Percentiles rank a stretch among this genome's conserved stretches.
These are phyloP conservation scores for Teleogryllus occipitalis DNA, from an alignment of 1,140 invertebrate species.

Conservation along the genomic window DNA sequence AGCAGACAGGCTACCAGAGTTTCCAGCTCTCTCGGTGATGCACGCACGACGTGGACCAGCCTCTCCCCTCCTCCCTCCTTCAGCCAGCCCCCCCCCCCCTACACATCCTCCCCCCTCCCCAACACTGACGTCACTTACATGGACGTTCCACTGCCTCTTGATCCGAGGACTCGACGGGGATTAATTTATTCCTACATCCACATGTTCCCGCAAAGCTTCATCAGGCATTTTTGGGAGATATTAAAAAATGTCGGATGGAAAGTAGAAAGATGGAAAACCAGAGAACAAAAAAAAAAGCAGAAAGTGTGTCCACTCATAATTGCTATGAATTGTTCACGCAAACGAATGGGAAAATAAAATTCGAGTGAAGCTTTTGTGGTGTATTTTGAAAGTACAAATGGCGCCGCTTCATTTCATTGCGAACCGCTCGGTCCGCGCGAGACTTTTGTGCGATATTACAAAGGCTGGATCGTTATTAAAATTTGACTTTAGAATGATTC, in stretches of 20 bases:
- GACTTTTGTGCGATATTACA: background rate
- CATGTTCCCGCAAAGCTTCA: background rate
- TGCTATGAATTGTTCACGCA: constrained; percentile 4
- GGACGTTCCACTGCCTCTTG: background rate
- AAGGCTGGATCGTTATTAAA: background rate
- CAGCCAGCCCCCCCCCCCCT: background rate
- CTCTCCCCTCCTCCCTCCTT: background rate
- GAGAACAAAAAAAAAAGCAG: background rate
- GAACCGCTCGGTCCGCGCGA: background rate
- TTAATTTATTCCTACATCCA: constrained; percentile 5
- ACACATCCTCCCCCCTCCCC: background rate
- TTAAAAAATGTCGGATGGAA: background rate
- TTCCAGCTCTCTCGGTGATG: too few species aligned
- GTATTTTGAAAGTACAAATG: background rate
- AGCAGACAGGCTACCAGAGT: too few species aligned
- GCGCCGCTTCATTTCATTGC: background rate
- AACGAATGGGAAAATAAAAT: background rate
- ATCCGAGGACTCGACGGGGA: background rate
- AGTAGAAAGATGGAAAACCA: background rate
- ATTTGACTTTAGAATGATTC: background rate
- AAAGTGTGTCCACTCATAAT: background rate
- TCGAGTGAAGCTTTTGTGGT: background rate
- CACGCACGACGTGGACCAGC: too few species aligned
- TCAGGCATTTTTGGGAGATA: background rate
- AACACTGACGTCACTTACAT: background rate